Conservation (phyloP, 2,888 invertebrate genomes). For the Agriopis leucophaearia region DNA sequence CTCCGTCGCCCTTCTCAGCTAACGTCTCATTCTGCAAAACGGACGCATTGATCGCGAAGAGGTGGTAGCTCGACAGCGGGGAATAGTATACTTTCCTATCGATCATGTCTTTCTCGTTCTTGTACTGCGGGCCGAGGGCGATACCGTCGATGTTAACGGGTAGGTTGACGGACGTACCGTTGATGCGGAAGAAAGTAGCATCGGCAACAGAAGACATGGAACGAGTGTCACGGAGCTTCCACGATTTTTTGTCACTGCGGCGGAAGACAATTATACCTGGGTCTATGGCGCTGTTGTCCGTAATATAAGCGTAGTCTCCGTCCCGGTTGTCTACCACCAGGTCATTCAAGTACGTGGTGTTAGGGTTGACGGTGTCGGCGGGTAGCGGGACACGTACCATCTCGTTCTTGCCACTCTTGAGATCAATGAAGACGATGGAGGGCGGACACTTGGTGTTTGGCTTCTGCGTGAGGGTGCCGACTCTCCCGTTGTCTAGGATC, state of each 20-base stretch:
- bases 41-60: slow-evolving; percentile 89
- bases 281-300: slow-evolving; percentile 89
- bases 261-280: slow-evolving; percentile 92
- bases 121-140: slow-evolving; percentile 88
- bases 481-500: slow-evolving; percentile 89
- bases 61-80: slow-evolving; percentile 89
- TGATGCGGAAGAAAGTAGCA: slow-evolving; percentile 87
- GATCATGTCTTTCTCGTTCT: slow-evolving; percentile 63
- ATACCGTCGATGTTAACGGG: slow-evolving; percentile 90
- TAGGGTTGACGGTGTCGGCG: slow-evolving; percentile 83
- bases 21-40: slow-evolving; percentile 86
- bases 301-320: slow-evolving; percentile 90
- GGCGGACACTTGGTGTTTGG: slow-evolving; percentile 88
- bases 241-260: slow-evolving; percentile 87
- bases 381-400: slow-evolving; percentile 88
- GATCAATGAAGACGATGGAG: slow-evolving; percentile 89
- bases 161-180: slow-evolving; percentile 84
- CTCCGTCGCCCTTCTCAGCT: slow-evolving; percentile 64
- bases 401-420: slow-evolving; percentile 86
- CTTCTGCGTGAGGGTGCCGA: slow-evolving; percentile 86
- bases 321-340: slow-evolving; percentile 90
- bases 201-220: slow-evolving; percentile 88
- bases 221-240: slow-evolving; percentile 89
- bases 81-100: slow-evolving; percentile 88
- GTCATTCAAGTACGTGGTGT: slow-evolving; percentile 89